Base-by-base conservation (phyloP, 2,797 vertebrate species). In the Rhinogobio ventralis region DNA sequence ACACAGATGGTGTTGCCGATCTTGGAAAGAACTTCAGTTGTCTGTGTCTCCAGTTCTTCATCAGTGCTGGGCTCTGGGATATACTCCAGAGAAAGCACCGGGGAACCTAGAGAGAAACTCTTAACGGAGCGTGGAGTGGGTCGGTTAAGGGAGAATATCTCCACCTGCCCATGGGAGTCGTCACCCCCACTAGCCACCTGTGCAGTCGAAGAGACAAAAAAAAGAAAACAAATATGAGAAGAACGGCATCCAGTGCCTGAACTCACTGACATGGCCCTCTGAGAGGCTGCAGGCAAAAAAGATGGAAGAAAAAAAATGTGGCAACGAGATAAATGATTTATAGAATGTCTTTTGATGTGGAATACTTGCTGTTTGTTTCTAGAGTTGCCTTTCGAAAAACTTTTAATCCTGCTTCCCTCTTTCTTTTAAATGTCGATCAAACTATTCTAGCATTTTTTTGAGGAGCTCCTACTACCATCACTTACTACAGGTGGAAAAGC, bases 141-240 rank as follows among this genome's bases (percentile, higher is more conserved):
- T 2, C 96, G 94, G 93, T 98, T 97, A 84, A 98, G 91, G 30
- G 97, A 98, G 88, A 97, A 97, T 88, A 98, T 97, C 88, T 97
- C 96, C 76, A 98, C 94, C 33, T 97, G 96, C 1, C 96, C 96
- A 0, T 92, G 94, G 0, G 93, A 94, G 82, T 81, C 42, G 15
- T 94, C 95, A 87, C 94, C 95, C n/a, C 96, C 95, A 0, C 96
- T 96, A 0, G 96, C 96, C 0, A 97, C 96, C 97, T 98, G 89
- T 62, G 45, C 36, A 84, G 19, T 72, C 39, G 2, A 23, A 4
- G 39, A 88, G 17, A 67, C 53, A 84, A 71, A 28, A 80, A 80
- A 80, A 62, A 81, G 53, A 82, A 76, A 79, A 53, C 36, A 67
- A 81, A 81, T 17, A 77, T 81, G 15, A 68, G 46, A 84, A 80